phyloP scores from a whole-genome alignment of 2,113 vertebrate species.

The Maccullochella peelii region DNA sequence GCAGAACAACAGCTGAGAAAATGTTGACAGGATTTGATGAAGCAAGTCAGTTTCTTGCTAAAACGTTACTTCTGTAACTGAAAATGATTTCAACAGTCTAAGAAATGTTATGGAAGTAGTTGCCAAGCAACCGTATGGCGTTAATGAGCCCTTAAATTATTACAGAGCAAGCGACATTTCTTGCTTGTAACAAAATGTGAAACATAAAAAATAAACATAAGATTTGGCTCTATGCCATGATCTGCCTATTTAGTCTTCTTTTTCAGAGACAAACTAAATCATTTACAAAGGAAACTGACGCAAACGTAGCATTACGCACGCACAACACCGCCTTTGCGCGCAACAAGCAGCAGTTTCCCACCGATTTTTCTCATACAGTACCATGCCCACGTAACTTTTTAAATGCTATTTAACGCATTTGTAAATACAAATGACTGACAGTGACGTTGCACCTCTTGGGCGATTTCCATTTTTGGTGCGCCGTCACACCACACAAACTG shows the following conservation, averaged over 20 bases:
- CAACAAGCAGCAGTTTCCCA: conserved; percentile 28
- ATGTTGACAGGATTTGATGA: neutral
- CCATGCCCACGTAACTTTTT: neutral
- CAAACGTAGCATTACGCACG: conserved; percentile 30
- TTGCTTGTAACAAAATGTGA: neutral
- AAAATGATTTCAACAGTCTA: neutral
- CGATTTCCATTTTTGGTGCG: neutral
- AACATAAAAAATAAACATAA: neutral
- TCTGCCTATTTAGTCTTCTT: neutral
- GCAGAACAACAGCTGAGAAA: conserved; percentile 10
- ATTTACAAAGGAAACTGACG: neutral
- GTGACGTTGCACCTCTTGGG: neutral
- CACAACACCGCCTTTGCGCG: neutral
- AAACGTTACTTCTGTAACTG: neutral
- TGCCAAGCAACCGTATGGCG: conserved; percentile 4
- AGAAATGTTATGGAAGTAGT: conserved; percentile 6
- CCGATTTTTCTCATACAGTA: neutral
- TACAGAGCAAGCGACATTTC: neutral
- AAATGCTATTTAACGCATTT: neutral
- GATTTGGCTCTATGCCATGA: neutral
- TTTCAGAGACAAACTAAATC: neutral
- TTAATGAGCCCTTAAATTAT: neutral
- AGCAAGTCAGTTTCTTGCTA: neutral
- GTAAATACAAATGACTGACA: neutral
- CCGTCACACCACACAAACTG: neutral